Conservation (phyloP, 2,888 invertebrate genomes). For the Pinctada fucata region DNA sequence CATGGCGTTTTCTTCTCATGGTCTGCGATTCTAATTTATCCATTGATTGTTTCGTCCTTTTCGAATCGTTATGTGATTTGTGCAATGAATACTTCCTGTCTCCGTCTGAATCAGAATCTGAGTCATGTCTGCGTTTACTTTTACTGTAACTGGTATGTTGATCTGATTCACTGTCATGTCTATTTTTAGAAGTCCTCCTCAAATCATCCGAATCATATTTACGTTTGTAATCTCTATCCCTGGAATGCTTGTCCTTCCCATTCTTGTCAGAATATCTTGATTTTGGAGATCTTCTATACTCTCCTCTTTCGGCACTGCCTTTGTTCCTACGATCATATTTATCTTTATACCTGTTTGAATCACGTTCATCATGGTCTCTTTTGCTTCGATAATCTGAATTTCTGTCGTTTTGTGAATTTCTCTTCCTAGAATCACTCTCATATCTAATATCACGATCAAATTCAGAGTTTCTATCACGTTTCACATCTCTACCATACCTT, state of each 20-base stretch:
- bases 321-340: slow-evolving; percentile 22
- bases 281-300: slow-evolving; percentile 5
- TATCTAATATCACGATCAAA: no score
- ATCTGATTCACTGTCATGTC: not conserved
- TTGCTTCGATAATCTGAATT: not conserved
- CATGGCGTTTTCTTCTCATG: not conserved
- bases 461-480: no score
- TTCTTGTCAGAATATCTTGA: slow-evolving; percentile 7
- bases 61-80: no score
- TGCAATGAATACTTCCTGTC: no score
- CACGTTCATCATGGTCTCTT: slow-evolving; percentile 5
- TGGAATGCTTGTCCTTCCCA: slow-evolving; percentile 12
- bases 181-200: no score
- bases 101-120: slow-evolving; percentile 11
- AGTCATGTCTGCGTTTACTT: slow-evolving; percentile 17
- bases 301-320: slow-evolving; percentile 16
- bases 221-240: not conserved
- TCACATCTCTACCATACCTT: not conserved
- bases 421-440: not conserved
- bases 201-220: slow-evolving; percentile 10
- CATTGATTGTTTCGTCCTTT: no score
- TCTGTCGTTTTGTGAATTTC: not conserved
- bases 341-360: slow-evolving; percentile 1
- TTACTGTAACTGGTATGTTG: not conserved
- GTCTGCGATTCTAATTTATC: no score